These are phyloP conservation scores for Nanorana parkeri DNA, from an alignment of 2,113 vertebrate genomes.

Conservation along the genomic window DNA sequence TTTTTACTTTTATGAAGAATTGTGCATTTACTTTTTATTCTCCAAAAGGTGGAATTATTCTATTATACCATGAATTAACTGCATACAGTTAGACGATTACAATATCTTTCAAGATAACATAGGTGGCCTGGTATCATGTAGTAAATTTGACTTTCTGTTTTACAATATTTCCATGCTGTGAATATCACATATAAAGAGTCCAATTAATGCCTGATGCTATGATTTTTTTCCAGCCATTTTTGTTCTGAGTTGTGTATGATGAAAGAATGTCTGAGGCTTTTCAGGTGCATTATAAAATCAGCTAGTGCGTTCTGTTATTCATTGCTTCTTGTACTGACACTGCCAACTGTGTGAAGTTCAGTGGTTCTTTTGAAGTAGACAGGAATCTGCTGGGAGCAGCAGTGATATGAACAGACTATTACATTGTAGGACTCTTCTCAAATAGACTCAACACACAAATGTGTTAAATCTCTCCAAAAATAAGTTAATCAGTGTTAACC, in stretches of 20 bases:
- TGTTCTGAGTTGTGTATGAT: conserved; percentile 13
- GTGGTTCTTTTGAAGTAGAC: conserved; percentile 44
- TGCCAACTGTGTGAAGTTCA: conserved; percentile 39
- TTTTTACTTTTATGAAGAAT: too few species aligned
- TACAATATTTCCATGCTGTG: too few species aligned
- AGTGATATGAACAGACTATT: conserved; percentile 22
- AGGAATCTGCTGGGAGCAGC: conserved; percentile 27
- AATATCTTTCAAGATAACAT: too few species aligned
- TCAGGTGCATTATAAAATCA: conserved; percentile 36
- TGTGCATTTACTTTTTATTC: too few species aligned
- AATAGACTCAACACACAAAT: not conserved
- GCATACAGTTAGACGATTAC: too few species aligned
- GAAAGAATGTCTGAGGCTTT: conserved; percentile 14
- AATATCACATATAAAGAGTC: too few species aligned
- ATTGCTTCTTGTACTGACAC: conserved; percentile 40
- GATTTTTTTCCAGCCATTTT: not conserved
- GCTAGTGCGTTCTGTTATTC: conserved; percentile 25
- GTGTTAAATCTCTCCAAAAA: not conserved
- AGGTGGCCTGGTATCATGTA: too few species aligned
- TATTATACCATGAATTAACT: too few species aligned
- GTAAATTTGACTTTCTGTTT: too few species aligned
- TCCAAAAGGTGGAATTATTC: too few species aligned
- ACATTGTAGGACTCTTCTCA: conserved; percentile 12
- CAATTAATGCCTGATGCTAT: not conserved
- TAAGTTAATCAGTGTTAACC: not conserved